Evolutionary conservation across 2,888 invertebrate genomes (phyloP).

Genomic region (Pammene fasciana): DNA sequence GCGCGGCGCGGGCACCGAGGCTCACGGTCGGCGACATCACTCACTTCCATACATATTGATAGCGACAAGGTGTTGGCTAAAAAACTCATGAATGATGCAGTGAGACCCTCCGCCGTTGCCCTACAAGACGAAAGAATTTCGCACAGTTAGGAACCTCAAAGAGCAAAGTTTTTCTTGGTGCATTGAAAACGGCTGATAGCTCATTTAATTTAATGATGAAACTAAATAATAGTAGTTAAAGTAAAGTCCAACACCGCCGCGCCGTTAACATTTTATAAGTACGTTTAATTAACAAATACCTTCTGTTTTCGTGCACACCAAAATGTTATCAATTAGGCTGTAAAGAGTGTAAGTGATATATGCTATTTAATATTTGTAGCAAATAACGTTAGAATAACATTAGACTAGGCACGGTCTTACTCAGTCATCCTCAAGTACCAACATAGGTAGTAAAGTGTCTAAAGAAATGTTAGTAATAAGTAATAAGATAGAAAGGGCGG

Average conservation of each 20-base stretch:
- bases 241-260: constrained; percentile 15
- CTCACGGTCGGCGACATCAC: constrained; percentile 67
- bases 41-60: constrained; percentile 76
- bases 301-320: neutral
- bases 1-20: constrained; percentile 19
- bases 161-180: constrained; percentile 67
- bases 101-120: constrained; percentile 71
- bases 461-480: constrained; percentile 74
- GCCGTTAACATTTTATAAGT: constrained; percentile 15
- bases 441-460: constrained; percentile 72
- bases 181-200: constrained; percentile 74
- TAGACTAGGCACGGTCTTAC: constrained; percentile 11
- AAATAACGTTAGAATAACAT: constrained; percentile 20
- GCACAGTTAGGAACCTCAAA: constrained; percentile 71
- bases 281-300: constrained; percentile 5
- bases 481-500: constrained; percentile 71
- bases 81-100: constrained; percentile 82
- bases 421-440: constrained; percentile 64
- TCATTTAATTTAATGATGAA: constrained; percentile 77
- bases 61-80: constrained; percentile 77
- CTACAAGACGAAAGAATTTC: constrained; percentile 78
- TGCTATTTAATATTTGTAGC: constrained; percentile 1
- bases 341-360: neutral
- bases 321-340: constrained; percentile 12
- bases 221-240: constrained; percentile 51